Evolutionary conservation across 92 coral and sea anemone genomes (phyloP).

Genomic region (Palythoa grandiflora): DNA sequence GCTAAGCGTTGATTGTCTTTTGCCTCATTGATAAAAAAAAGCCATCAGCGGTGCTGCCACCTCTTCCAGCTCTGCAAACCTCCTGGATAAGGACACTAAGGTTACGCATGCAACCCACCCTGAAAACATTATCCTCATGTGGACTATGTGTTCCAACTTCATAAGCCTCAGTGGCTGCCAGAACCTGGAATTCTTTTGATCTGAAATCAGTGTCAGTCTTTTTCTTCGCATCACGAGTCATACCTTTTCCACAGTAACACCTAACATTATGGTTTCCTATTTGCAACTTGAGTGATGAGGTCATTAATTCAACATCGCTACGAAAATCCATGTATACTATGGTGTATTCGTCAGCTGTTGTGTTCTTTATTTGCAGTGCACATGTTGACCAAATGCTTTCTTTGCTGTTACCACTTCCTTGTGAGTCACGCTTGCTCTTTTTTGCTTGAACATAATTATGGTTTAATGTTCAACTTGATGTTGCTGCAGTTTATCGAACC

Average conservation of each 20-base stretch:
- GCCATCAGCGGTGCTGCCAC: conserved; percentile 12
- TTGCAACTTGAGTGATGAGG: too few relatives aligned
- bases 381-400: too few relatives aligned
- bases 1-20: conserved; percentile 50
- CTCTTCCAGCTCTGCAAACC: conserved; percentile 51
- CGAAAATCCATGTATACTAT: too few relatives aligned
- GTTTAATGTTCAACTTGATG: conserved; percentile 31
- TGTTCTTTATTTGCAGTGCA: too few relatives aligned
- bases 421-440: too few relatives aligned
- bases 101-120: conserved; percentile 54
- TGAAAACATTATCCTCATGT: conserved; percentile 43
- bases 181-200: conserved; percentile 46
- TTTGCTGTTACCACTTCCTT: too few relatives aligned
- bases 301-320: too few relatives aligned
- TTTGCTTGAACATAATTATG: too few relatives aligned
- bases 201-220: conserved; percentile 51
- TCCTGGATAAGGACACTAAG: conserved; percentile 53
- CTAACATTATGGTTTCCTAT: conserved; percentile 1
- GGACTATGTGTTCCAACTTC: conserved; percentile 62
- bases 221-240: conserved; percentile 25
- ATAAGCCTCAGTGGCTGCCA: conserved; percentile 62
- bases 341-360: too few relatives aligned
- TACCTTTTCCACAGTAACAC: conserved; percentile 49
- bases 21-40: conserved; percentile 9
- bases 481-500: conserved; percentile 29